Evolutionary conservation across 2,113 vertebrate species (phyloP), one percentile per base, ranked within the genome.

Genomic region (Gallinago jamesoni): DNA sequence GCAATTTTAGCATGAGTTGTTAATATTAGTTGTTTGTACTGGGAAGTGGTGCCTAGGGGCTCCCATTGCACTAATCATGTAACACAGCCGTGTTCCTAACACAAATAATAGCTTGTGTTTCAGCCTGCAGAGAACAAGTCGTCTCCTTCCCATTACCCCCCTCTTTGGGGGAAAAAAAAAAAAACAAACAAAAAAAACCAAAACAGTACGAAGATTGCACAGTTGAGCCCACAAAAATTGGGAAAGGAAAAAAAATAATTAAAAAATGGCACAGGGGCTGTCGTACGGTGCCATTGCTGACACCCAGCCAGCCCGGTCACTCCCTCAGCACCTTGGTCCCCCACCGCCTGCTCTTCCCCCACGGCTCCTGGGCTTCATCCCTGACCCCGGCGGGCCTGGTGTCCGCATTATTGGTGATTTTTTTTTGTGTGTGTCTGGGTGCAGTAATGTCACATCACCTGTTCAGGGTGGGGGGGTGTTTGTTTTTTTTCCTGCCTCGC

Each of bases 1-100:
- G 74, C 86, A 86, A 81, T 90, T 94, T 91, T 88, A 95, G 78
- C 90, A 93, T 89, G 77, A 92, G 89, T 93, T 97, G 84, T 94
- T 96, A 96, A 87, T 96, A 95, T 91, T 56, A 84, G 74, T 85
- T 96, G 92, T 95, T 96, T 93, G 92, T 96, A 91, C 74, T 93
- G 94, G 81, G 96, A 94, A 94, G 88, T 55, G 41, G 57, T 92
- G 94, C 95, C 95, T 92, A 82, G 89, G 87, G 96, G 96, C 94
- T 95, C 70, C 92, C 92, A 89, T 76, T 91, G 77, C 92, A 68
- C 90, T 92, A 91, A 94, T 94, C 96, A 96, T 45, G 39, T 94
- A 95, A 96, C 96, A 94, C 96, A 96, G 89, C 81, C 2, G 0
- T 84, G 84, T 87, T 94, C 62, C 78, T 87, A 52, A 85, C 69